phyloP scores from a whole-genome alignment of 37 sponge, comb jelly and placozoan genomes.

The Axinella damicornis region DNA sequence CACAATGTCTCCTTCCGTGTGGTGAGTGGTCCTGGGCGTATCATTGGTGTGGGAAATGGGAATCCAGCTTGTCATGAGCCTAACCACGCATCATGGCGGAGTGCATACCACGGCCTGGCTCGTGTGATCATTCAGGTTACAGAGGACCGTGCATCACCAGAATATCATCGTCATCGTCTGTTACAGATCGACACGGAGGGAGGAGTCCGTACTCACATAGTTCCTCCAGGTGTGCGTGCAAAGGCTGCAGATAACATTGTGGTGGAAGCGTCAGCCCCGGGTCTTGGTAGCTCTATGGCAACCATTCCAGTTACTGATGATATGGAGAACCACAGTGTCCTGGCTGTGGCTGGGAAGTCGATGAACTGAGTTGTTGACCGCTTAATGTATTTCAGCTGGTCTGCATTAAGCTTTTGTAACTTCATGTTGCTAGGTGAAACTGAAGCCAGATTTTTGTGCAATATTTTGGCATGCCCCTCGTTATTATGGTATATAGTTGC shows the following conservation, averaged over 20 bases:
- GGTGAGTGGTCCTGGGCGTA: slow-evolving; percentile 63
- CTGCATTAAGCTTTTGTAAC: too few relatives aligned
- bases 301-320: slow-evolving; percentile 59
- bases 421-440: too few relatives aligned
- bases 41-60: slow-evolving; percentile 75
- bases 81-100: slow-evolving; percentile 68
- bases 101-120: slow-evolving; percentile 75
- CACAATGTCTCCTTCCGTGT: slow-evolving; percentile 61
- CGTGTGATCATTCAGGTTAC: slow-evolving; percentile 64
- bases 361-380: background rate
- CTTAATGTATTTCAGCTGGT: too few relatives aligned
- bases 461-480: too few relatives aligned
- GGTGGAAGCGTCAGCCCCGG: slow-evolving; percentile 49
- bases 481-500: too few relatives aligned
- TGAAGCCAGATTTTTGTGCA: too few relatives aligned
- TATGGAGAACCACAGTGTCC: slow-evolving; percentile 24
- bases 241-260: slow-evolving; percentile 17
- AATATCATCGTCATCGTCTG: slow-evolving; percentile 35
- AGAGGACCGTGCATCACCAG: slow-evolving; percentile 31
- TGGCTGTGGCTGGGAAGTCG: slow-evolving; percentile 42
- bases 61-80: slow-evolving; percentile 72
- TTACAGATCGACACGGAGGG: slow-evolving; percentile 65
- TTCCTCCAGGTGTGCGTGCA: slow-evolving; percentile 1
- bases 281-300: slow-evolving; percentile 40
- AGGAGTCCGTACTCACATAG: slow-evolving; percentile 50